Base-by-base conservation (phyloP, 2,888 invertebrate genomes). In the Antheraea assamensis region DNA sequence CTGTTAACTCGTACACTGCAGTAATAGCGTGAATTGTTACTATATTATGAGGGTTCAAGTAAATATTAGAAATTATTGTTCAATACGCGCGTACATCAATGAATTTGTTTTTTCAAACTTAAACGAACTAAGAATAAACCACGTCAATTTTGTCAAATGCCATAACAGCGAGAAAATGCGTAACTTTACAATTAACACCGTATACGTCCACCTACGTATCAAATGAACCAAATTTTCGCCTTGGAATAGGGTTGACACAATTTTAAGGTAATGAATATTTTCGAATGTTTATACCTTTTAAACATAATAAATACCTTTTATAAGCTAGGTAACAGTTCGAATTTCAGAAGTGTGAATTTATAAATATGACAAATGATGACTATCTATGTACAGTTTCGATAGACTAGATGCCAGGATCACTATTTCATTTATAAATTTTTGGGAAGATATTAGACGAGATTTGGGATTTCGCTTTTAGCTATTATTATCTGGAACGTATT, bases 101-200 rank as follows among this genome's bases (percentile, higher is more conserved):
- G 35, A 68, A 21, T 24, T n/a, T n/a, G n/a, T 21, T 35, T 21
- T 35, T 68, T 5, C 21, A 68, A 68, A 35, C 0, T 35, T 35
- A 35, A 13, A 42, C 8, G 13, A 42, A 7, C 42, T 42, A 13
- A 42, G 13, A 42, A 42, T 13, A 4, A 35, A 4, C 35, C 68
- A 68, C 35, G 31, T 68, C n/a, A 35, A n/a, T 35, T 68, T 68
- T 68, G 68, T 68, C n/a, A 68, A 68, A 68, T 68, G 35, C 68
- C 68, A 68, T 68, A 68, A 35, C 68, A 35, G 68, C 35, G 68
- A 35, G 31, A 68, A 35, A 68, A 68, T 31, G 35, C 35, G 31
- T 35, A 68, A 68, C 58, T 73, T 70, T 21, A 70, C 73, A 73
- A 73, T 73, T 73, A 73, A 70, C 73, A 58, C 70, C 58, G 58